phyloP scores from a whole-genome alignment of 2,797 vertebrate genomes.

The Mareca strepera region DNA sequence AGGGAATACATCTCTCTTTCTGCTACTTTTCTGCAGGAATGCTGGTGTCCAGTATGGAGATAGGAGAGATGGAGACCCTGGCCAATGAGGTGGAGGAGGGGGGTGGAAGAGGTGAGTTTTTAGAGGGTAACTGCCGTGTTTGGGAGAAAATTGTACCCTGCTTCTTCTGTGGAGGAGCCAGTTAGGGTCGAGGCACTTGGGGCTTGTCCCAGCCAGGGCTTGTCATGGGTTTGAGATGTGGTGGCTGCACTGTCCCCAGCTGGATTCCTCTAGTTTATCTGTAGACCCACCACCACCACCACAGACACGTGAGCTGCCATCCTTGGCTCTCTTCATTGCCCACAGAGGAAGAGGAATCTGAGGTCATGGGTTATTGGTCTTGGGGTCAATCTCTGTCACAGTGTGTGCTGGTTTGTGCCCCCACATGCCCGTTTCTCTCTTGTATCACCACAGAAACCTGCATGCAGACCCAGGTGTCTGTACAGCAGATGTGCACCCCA shows the following conservation, averaged over 20 bases:
- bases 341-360: not conserved
- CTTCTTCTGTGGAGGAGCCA: not conserved
- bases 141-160: not conserved
- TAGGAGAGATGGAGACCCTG: not conserved
- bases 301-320: not conserved
- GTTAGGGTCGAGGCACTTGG: not conserved
- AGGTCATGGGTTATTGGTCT: not conserved
- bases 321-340: not conserved
- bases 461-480: not conserved
- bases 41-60: not conserved
- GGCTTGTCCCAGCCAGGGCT: not conserved
- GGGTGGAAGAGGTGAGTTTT: constrained; percentile 23
- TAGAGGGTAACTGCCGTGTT: not conserved
- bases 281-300: not conserved
- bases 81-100: not conserved
- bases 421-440: not conserved
- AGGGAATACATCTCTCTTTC: not conserved
- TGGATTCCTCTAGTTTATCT: not conserved
- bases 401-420: not conserved
- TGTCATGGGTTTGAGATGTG: not conserved
- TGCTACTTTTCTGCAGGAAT: not conserved
- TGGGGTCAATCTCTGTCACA: accelerated
- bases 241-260: not conserved
- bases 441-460: not conserved
- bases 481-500: not conserved